Evolutionary conservation across 23 tunicate species (phyloP), one percentile per base, ranked within the genome.

Genomic region (Styela plicata): DNA sequence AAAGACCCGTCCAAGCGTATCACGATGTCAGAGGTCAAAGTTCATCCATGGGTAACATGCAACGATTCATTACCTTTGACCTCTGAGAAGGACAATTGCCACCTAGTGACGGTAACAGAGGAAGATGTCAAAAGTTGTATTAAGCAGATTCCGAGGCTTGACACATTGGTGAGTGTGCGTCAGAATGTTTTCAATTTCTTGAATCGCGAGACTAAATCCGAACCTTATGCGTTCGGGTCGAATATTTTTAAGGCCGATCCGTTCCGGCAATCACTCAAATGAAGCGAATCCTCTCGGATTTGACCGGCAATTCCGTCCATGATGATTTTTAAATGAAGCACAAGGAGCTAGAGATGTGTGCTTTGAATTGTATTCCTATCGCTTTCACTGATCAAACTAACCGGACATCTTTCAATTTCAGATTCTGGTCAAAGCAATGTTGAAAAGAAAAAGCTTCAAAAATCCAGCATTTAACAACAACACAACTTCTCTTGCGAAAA

Each of bases 351-450:
- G n/a, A n/a, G n/a, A n/a, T n/a, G n/a, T n/a, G n/a, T n/a, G n/a
- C n/a, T n/a, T n/a, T n/a, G n/a, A n/a, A n/a, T n/a, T n/a, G n/a
- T n/a, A n/a, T n/a, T n/a, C n/a, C n/a, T n/a, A n/a, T n/a, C n/a
- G n/a, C n/a, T n/a, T n/a, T n/a, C n/a, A n/a, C n/a, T n/a, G n/a
- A n/a, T n/a, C n/a, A n/a, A n/a, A n/a, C n/a, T n/a, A n/a, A n/a
- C n/a, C n/a, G n/a, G n/a, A n/a, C n/a, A n/a, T n/a, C n/a, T 28
- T 28, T 25, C 66, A 74, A 74, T 34, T 64, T 28, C 84, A 93
- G 98, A 89, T 94, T 61, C 76, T 94, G 2, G 91, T 94, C 34
- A 94, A 94, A 66, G 86, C 94, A 44, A 94, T 94, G 98, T 36
- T 94, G 83, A 94, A 86, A 69, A 82, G 86, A 2, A 85, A 87